Percentiles rank a stretch among this genome's conserved stretches.
These are phyloP conservation scores for Dendrolimus kikuchii DNA, from an alignment of 1,140 invertebrate genomes.

Conservation along the genomic window DNA sequence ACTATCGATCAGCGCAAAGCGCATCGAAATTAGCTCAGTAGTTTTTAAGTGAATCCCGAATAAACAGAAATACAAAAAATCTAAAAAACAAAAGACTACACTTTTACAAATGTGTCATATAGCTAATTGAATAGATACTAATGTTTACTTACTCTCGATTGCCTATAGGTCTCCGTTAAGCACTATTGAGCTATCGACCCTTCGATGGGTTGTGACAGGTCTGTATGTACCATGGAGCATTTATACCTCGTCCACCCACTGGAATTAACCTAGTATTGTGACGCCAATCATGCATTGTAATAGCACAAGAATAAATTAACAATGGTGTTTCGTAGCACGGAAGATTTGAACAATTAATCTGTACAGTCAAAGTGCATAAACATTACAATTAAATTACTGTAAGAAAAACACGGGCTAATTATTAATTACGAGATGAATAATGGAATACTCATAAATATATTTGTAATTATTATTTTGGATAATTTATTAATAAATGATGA, in stretches of 20 bases:
- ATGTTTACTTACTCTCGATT: constrained; percentile 5
- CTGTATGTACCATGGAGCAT: constrained; percentile 25
- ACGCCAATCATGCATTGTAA: constrained; percentile 19
- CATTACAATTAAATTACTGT: neutral
- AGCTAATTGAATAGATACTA: no score
- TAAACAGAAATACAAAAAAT: no score
- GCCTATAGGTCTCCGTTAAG: constrained; percentile 9
- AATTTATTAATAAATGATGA: no score
- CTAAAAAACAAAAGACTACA: no score
- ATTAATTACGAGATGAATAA: no score
- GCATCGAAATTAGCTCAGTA: no score
- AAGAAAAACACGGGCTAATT: constrained; percentile 3
- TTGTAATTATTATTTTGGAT: no score
- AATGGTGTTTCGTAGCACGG: constrained; percentile 12
- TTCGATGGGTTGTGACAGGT: constrained; percentile 26
- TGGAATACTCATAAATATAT: no score
- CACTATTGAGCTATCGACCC: constrained; percentile 17
- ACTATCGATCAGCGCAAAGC: no score
- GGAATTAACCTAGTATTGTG: constrained; percentile 30
- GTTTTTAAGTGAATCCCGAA: no score
- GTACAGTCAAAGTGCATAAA: neutral
- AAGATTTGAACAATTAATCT: constrained; percentile 4
- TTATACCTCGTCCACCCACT: constrained; percentile 37
- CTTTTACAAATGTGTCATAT: no score
- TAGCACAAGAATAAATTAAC: constrained; percentile 17